These are phyloP conservation scores for Xestobium rufovillosum DNA, from an alignment of 2,888 invertebrate genomes.

Conservation along the genomic window DNA sequence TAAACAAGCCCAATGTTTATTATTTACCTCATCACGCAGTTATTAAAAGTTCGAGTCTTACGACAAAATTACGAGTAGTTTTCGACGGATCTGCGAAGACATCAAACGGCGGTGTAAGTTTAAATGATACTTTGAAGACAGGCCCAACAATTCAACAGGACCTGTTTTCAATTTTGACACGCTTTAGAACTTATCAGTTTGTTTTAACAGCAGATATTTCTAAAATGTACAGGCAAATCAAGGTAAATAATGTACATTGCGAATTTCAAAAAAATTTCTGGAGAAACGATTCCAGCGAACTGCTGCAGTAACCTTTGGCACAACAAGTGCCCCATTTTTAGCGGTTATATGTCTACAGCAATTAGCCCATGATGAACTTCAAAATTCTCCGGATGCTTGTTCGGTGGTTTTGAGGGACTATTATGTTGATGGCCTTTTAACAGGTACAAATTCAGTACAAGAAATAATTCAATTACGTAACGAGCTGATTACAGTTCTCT, in stretches of 20 bases:
- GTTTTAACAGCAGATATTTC: slow-evolving; percentile 8
- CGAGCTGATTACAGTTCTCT: slow-evolving; percentile 3
- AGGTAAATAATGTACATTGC: background rate
- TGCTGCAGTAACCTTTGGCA: slow-evolving; percentile 15
- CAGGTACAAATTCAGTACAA: slow-evolving; percentile 3
- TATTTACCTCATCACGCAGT: no score
- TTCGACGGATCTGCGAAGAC: no score
- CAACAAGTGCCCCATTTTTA: slow-evolving; percentile 11
- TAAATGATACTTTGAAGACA: no score
- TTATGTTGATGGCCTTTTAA: slow-evolving; percentile 3
- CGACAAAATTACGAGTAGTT: no score
- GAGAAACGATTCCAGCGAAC: background rate
- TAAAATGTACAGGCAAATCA: slow-evolving; percentile 13
- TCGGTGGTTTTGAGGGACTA: background rate
- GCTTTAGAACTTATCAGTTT: slow-evolving; percentile 7
- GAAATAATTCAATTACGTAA: no score
- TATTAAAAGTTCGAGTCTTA: no score
- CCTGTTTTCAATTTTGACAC: slow-evolving; percentile 6
- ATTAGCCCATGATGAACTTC: background rate
- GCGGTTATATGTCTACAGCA: slow-evolving; percentile 1
- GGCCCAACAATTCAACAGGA: slow-evolving; percentile 7
- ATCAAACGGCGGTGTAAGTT: no score
- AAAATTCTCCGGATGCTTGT: background rate
- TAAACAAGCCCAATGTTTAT: no score
- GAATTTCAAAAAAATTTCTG: slow-evolving; percentile 10